Evolutionary conservation across 2,888 invertebrate species (phyloP).

Genomic region (Brachypalpus laphriformis): DNA sequence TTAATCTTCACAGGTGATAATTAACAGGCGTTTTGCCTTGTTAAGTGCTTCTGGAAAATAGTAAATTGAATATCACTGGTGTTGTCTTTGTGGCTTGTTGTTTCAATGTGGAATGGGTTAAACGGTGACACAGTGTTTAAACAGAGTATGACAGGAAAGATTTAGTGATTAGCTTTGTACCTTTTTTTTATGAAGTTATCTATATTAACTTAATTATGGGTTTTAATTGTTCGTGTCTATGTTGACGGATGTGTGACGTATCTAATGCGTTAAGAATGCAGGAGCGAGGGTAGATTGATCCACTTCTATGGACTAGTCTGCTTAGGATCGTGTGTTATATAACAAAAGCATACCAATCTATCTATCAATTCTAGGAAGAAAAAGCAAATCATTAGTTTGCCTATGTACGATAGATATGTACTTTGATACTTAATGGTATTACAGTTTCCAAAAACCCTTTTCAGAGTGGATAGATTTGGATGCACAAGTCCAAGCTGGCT

Average conservation of each 20-base stretch:
- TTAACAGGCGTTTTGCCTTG: constrained; percentile 76
- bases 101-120: constrained; percentile 53
- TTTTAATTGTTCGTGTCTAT: constrained; percentile 7
- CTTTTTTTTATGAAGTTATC: constrained; percentile 3
- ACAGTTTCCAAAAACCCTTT: no score
- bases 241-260: background rate
- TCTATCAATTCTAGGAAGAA: no score
- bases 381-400: no score
- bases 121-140: constrained; percentile 63
- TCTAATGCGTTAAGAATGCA: background rate
- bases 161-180: constrained; percentile 56
- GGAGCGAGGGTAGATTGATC: no score
- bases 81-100: constrained; percentile 45
- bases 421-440: no score
- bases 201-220: background rate
- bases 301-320: no score
- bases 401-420: no score
- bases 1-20: constrained; percentile 76
- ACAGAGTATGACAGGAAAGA: constrained; percentile 31
- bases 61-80: constrained; percentile 72
- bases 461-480: no score
- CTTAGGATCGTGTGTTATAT: no score
- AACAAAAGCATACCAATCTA: no score
- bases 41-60: constrained; percentile 74
- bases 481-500: no score